phyloP scores from a whole-genome alignment of 2,888 invertebrate genomes.

The Ochropacha duplaris region DNA sequence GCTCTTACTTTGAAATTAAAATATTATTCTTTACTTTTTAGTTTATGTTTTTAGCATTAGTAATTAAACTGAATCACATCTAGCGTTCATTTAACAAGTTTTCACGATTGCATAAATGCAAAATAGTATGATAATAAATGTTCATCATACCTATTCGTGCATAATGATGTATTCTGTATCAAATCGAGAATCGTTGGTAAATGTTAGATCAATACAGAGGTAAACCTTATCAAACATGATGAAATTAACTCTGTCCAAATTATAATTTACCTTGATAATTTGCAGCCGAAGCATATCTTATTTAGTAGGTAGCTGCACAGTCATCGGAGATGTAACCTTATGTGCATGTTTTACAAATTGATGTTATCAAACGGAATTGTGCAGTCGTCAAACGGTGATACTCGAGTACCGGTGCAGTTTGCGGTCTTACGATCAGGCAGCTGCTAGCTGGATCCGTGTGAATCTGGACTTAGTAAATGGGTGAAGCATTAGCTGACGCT shows the following conservation, averaged over 20 bases:
- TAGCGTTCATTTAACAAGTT: background rate
- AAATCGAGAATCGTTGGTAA: too few species aligned
- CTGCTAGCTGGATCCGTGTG: constrained; percentile 9
- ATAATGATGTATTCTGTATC: background rate
- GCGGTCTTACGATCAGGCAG: constrained; percentile 8
- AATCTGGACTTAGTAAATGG: background rate
- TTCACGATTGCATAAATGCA: background rate
- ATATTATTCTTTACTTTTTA: too few species aligned
- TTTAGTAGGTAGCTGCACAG: background rate
- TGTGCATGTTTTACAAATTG: background rate
- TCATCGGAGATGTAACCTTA: background rate
- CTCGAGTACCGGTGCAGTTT: constrained; percentile 10
- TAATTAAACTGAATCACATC: background rate
- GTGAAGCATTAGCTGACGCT: background rate
- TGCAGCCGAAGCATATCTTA: background rate
- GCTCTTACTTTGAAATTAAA: too few species aligned
- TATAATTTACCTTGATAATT: background rate
- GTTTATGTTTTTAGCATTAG: background rate
- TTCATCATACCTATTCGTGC: background rate
- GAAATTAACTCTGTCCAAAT: too few species aligned
- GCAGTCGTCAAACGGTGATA: constrained; percentile 3
- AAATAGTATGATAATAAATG: background rate
- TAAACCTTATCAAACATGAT: too few species aligned
- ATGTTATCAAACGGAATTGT: background rate
- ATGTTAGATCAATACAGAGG: too few species aligned